These are phyloP conservation scores for Drosophila quadrilineata DNA, from an alignment of 1,140 invertebrate genomes.

Conservation along the genomic window DNA sequence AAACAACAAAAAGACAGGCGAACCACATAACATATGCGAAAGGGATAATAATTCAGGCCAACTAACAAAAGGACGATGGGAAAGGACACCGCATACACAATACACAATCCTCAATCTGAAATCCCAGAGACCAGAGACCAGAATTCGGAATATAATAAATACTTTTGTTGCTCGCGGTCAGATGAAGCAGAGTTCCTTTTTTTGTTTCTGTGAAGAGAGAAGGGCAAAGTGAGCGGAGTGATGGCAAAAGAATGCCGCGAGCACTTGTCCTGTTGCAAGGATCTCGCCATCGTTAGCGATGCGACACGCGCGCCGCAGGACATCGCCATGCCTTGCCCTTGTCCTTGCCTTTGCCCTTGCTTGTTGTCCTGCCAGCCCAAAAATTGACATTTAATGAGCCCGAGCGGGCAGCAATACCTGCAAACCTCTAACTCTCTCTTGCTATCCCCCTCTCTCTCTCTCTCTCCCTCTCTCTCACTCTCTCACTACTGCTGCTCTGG, in stretches of 20 bases:
- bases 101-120: too few species aligned
- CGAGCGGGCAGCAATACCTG: not conserved
- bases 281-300: conserved; percentile 24
- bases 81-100: not conserved
- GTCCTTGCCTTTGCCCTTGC: too few species aligned
- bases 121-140: too few species aligned
- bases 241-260: conserved; percentile 10
- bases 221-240: too few species aligned
- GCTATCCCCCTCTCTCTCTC: not conserved
- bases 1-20: conserved; percentile 20
- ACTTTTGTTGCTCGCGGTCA: too few species aligned
- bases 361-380: conserved; percentile 30
- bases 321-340: too few species aligned
- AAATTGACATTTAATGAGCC: conserved; percentile 45
- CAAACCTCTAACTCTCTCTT: not conserved
- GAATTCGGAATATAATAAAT: conserved; percentile 30
- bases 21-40: conserved; percentile 46
- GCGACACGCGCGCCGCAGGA: conserved; percentile 42
- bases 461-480: not conserved
- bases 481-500: not conserved
- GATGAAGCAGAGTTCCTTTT: too few species aligned
- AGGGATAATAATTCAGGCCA: conserved; percentile 37
- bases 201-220: too few species aligned
- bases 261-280: conserved; percentile 29
- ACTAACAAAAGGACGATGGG: conserved; percentile 7